These are phyloP conservation scores for Pterostichus niger DNA, from an alignment of 2,888 invertebrate species.

Conservation along the genomic window DNA sequence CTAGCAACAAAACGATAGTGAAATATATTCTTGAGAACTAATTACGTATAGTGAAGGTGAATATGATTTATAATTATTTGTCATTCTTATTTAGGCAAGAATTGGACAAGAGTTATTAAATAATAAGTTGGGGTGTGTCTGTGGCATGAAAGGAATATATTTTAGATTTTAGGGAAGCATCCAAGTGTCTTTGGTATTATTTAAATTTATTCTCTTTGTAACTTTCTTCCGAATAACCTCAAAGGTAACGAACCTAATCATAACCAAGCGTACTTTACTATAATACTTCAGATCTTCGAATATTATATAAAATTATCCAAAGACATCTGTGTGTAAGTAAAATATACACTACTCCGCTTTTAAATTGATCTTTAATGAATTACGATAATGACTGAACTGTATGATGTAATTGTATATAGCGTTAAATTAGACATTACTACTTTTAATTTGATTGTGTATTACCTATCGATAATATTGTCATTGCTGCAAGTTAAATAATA, in stretches of 20 bases:
- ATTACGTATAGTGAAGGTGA: constrained; percentile 33
- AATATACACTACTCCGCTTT: constrained; percentile 27
- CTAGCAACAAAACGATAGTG: constrained; percentile 49
- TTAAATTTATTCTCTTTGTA: not conserved
- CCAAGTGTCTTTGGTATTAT: constrained; percentile 35
- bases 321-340: constrained; percentile 37
- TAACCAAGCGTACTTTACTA: not conserved
- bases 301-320: constrained; percentile 9
- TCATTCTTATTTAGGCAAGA: constrained; percentile 6
- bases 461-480: constrained; percentile 19
- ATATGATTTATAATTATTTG: constrained; percentile 37
- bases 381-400: constrained; percentile 49
- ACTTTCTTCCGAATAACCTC: not conserved
- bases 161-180: constrained; percentile 37
- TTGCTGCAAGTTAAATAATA: constrained; percentile 25
- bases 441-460: constrained; percentile 36
- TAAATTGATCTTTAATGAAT: constrained; percentile 31
- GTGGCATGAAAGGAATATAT: constrained; percentile 38
- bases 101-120: constrained; percentile 25
- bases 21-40: constrained; percentile 44
- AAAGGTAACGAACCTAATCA: constrained; percentile 16
- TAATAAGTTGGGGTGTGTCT: constrained; percentile 23
- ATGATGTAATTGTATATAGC: constrained; percentile 48
- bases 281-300: not conserved
- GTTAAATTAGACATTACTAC: constrained; percentile 32